These are phyloP conservation scores for Ectemnius continuus DNA, from an alignment of 2,888 invertebrate species.

Conservation along the genomic window DNA sequence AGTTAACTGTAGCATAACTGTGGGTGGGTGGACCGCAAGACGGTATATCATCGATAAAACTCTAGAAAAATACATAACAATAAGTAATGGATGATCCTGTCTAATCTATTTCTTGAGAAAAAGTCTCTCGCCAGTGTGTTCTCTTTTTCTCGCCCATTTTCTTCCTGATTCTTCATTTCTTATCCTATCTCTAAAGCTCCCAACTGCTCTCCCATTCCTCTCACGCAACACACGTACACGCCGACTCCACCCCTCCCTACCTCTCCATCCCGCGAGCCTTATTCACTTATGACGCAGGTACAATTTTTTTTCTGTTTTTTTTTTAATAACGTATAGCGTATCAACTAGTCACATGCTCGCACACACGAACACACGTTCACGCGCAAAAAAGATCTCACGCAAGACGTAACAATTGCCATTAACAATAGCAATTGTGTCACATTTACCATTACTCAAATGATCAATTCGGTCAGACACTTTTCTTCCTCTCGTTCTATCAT, in stretches of 20 bases:
- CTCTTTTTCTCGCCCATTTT: conserved; percentile 26
- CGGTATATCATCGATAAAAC: conserved; percentile 59
- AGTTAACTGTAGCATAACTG: conserved; percentile 38
- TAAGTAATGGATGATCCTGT: conserved; percentile 56
- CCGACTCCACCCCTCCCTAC: not conserved
- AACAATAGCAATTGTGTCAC: too few relatives aligned
- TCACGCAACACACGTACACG: not conserved
- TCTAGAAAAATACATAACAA: conserved; percentile 63
- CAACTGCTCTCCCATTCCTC: conserved; percentile 16
- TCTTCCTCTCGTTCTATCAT: conserved; percentile 1
- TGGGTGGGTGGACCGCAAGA: conserved; percentile 52
- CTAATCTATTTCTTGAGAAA: conserved; percentile 40
- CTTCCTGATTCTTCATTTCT: not conserved
- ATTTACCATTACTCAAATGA: too few relatives aligned
- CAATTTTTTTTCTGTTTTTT: conserved; percentile 56
- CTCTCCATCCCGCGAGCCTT: conserved; percentile 10
- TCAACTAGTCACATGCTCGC: not conserved
- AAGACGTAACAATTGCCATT: too few relatives aligned
- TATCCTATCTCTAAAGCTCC: not conserved
- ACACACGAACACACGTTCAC: not conserved
- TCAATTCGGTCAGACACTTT: not conserved
- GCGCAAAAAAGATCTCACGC: not conserved
- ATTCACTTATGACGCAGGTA: conserved; percentile 71
- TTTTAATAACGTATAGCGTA: not conserved
- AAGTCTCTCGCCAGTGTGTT: conserved; percentile 26